Evolutionary conservation across 2,888 invertebrate genomes (phyloP).

Genomic region (Apotomis capreana): DNA sequence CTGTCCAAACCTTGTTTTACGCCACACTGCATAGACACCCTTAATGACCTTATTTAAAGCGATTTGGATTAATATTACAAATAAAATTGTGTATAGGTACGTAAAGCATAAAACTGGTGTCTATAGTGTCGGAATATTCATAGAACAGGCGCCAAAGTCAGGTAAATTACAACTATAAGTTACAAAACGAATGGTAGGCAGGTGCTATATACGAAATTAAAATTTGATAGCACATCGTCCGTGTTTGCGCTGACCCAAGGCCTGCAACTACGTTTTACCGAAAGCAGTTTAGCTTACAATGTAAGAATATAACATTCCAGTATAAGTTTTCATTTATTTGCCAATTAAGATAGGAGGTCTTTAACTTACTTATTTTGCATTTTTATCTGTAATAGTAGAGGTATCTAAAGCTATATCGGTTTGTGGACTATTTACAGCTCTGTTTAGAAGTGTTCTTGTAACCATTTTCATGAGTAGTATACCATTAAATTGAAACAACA

Average conservation of each 20-base stretch:
- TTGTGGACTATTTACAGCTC: too few species aligned
- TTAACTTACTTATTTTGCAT: neutral
- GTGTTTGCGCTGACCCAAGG: slow-evolving; percentile 70
- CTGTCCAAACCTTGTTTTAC: too few species aligned
- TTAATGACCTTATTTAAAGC: too few species aligned
- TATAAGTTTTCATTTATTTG: slow-evolving; percentile 56
- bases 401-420: neutral
- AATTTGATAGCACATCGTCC: slow-evolving; percentile 59
- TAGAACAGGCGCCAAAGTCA: slow-evolving; percentile 3
- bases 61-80: neutral
- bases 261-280: slow-evolving; percentile 69
- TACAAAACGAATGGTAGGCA: slow-evolving; percentile 35
- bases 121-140: slow-evolving; percentile 16
- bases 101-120: neutral
- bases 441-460: neutral
- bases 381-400: neutral
- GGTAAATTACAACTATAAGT: slow-evolving; percentile 27
- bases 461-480: too few species aligned
- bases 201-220: slow-evolving; percentile 49
- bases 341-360: slow-evolving; percentile 24
- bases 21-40: too few species aligned
- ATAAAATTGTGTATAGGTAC: neutral
- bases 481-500: too few species aligned
- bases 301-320: slow-evolving; percentile 67
- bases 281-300: slow-evolving; percentile 67